Base-by-base conservation (phyloP, 2,113 vertebrate genomes). In the Rhodinocichla rosea region DNA sequence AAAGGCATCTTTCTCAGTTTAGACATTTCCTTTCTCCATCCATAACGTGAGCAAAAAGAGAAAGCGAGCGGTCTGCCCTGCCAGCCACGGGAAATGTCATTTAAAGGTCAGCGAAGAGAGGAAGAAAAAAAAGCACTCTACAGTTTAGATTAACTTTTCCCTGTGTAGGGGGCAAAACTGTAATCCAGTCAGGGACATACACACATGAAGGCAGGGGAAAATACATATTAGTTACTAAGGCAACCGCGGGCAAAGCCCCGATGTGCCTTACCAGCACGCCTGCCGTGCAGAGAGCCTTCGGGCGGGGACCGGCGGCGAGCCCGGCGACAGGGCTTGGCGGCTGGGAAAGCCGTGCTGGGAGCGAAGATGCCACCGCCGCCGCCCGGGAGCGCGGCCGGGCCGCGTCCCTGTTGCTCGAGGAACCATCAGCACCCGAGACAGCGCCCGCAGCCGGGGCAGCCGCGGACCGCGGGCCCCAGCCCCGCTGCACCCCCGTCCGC, bases 211-310 rank as follows among this genome's bases (percentile, higher is more conserved):
- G 78, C 68, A 63, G 87, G 88, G 79, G 83, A 44, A 96, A 97
- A 96, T 84, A 93, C 95, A 90, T 87, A 69, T 91, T 94, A 97
- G 98, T 98, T 98, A 97, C 98, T 98, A 98, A 96, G 98, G 98
- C 98, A 98, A 98, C 98, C 2, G 63, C 82, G 89, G 97, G 80
- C 92, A 92, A 95, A 97, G 86, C 92, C 94, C 93, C 83, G 56
- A 40, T 93, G 68, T 93, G 95, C 93, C 89, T 94, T 73, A 64
- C 67, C 71, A 75, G 93, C 92, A 94, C 83, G 83, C 86, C 97
- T 57, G 90, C 80, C 78, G 95, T 47, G 80, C 91, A 74, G 37
- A 78, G 91, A 85, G 74, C 59, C 86, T 92, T 59, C 87, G 87
- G 89, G 90, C 50, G 22, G 87, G 64, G 65, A 93, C 59, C 70